Conservation (phyloP, 1,140 invertebrate genomes). For the Pectinophora gossypiella region DNA sequence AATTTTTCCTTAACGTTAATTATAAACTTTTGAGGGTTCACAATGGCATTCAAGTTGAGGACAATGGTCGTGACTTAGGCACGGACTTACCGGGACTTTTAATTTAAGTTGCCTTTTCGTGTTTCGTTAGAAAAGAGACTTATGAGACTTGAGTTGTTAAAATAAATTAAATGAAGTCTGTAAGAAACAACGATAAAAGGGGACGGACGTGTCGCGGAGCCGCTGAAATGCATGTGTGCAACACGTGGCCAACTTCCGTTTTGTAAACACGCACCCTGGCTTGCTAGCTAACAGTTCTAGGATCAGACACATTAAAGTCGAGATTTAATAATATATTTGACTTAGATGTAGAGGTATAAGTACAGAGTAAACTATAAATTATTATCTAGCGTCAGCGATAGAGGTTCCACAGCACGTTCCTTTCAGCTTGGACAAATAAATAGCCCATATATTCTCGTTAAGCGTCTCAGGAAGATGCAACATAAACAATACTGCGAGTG, state of each 20-base stretch:
- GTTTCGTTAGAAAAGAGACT: neutral
- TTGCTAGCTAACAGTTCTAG: too few relatives aligned
- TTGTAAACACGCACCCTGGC: too few relatives aligned
- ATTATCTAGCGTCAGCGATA: too few relatives aligned
- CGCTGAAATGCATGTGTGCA: conserved; percentile 8
- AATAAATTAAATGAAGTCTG: neutral
- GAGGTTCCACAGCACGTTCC: conserved; percentile 19
- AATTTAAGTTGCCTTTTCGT: conserved; percentile 11
- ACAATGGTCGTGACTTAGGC: conserved; percentile 44
- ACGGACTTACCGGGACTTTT: conserved; percentile 27
- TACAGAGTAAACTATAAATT: too few relatives aligned
- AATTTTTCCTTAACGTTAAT: conserved; percentile 54
- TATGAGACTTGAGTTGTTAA: neutral
- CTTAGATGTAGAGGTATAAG: too few relatives aligned
- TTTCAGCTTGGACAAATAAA: conserved; percentile 28
- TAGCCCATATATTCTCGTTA: conserved; percentile 41
- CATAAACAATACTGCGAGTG: neutral
- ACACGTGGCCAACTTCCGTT: conserved; percentile 6
- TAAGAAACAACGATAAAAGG: too few relatives aligned
- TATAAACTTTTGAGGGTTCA: conserved; percentile 45
- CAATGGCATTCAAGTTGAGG: conserved; percentile 29
- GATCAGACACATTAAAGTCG: too few relatives aligned
- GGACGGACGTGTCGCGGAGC: too few relatives aligned
- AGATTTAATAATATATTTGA: too few relatives aligned
- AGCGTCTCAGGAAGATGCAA: conserved; percentile 3